Evolutionary conservation across 1,140 invertebrate species (phyloP).

Genomic region (Papilio polyxenes): DNA sequence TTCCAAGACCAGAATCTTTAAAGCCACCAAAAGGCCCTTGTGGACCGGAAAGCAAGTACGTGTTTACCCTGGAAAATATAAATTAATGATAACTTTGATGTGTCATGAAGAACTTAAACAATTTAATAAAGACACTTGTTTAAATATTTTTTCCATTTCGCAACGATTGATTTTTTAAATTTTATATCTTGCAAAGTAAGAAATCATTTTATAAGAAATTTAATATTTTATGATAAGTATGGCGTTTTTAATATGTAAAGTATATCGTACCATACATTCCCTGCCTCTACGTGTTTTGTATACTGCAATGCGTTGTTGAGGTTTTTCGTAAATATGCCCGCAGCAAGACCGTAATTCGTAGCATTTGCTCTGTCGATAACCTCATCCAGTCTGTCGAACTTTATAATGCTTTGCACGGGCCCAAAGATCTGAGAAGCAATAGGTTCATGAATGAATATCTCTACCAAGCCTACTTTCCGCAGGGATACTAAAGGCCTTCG

Average conservation of each 20-base stretch:
- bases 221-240: no score
- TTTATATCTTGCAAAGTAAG: neutral
- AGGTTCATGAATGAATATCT: neutral
- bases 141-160: neutral
- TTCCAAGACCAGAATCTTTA: slow-evolving; percentile 32
- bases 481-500: no score
- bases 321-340: slow-evolving; percentile 92
- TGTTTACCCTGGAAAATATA: slow-evolving; percentile 84
- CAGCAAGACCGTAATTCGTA: slow-evolving; percentile 93
- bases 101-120: neutral
- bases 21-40: slow-evolving; percentile 84
- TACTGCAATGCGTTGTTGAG: slow-evolving; percentile 90
- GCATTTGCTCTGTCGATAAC: slow-evolving; percentile 93
- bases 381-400: slow-evolving; percentile 93
- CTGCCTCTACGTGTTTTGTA: slow-evolving; percentile 92
- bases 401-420: slow-evolving; percentile 94
- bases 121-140: neutral
- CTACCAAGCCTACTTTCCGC: no score
- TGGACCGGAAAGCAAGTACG: slow-evolving; percentile 82
- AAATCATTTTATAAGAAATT: no score
- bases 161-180: neutral
- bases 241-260: neutral
- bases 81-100: slow-evolving; percentile 36
- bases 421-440: slow-evolving; percentile 86
- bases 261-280: slow-evolving; percentile 89